Evolutionary conservation across 2,797 vertebrate genomes (phyloP).

Genomic region (Anableps anableps): DNA sequence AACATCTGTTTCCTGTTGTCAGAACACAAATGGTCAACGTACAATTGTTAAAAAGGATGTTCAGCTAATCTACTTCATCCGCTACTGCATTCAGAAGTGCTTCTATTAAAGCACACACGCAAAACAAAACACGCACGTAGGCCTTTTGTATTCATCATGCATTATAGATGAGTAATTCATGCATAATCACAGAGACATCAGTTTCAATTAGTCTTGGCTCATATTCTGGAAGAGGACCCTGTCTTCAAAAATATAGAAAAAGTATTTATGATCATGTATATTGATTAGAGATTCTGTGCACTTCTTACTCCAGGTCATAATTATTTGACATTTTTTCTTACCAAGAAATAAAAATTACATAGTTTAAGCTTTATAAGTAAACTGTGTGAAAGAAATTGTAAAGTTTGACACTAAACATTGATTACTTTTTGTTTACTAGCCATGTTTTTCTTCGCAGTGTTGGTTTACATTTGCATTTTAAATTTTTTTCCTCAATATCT

Average conservation of each 20-base stretch:
- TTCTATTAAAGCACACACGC: conserved; percentile 8
- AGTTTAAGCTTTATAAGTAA: conserved; percentile 20
- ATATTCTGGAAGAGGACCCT: conserved; percentile 26
- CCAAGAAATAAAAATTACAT: not conserved
- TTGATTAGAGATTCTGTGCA: not conserved
- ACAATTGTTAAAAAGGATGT: conserved; percentile 58
- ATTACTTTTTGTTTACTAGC: not conserved
- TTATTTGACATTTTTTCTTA: conserved; percentile 10
- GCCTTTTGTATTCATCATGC: conserved; percentile 40
- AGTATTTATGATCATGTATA: conserved; percentile 9
- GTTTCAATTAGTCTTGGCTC: conserved; percentile 33
- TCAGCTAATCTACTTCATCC: conserved; percentile 32
- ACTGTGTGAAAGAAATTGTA: not conserved
- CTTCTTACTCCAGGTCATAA: conserved; percentile 1
- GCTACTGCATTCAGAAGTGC: conserved; percentile 15
- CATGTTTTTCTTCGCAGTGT: not conserved
- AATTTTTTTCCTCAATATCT: conserved; percentile 12
- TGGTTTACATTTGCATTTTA: conserved; percentile 27
- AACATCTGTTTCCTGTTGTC: conserved; percentile 27
- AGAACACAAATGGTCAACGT: conserved; percentile 17
- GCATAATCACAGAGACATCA: conserved; percentile 37
- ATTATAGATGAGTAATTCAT: conserved; percentile 49
- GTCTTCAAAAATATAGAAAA: conserved; percentile 10
- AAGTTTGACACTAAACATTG: not conserved
- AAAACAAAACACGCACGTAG: not conserved